Percentiles rank a stretch among this genome's conserved stretches.
phyloP scores from a whole-genome alignment of 2,797 vertebrate species.

The Danio kyathit region DNA sequence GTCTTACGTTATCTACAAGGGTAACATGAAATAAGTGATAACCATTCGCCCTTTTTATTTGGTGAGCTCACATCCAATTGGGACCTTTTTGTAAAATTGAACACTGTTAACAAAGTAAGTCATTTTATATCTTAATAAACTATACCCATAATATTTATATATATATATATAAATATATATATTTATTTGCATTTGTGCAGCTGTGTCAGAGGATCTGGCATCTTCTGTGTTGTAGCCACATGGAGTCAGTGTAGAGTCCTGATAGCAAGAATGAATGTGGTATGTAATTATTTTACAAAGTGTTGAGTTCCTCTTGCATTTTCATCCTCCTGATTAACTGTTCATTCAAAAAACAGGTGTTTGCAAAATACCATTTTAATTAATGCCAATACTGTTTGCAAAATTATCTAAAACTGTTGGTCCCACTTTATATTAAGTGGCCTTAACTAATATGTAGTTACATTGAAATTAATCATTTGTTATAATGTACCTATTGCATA shows the following conservation, averaged over 20 bases:
- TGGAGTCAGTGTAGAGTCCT: conserved; percentile 62
- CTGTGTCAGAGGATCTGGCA: neutral
- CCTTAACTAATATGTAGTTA: no score
- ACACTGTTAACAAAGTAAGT: neutral
- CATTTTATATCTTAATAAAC: neutral
- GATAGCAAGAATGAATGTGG: neutral
- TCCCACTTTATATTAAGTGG: no score
- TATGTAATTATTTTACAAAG: conserved; percentile 26
- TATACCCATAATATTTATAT: no score
- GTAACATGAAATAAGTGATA: conserved; percentile 50
- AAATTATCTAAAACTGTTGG: neutral
- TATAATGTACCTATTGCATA: no score
- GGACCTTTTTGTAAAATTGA: conserved; percentile 1
- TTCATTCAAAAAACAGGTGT: conserved; percentile 16
- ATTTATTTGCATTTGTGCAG: neutral
- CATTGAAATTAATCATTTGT: no score
- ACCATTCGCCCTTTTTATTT: conserved; percentile 30
- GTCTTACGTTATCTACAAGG: conserved; percentile 57
- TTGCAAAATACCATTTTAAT: neutral
- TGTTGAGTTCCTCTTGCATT: conserved; percentile 26
- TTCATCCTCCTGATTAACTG: conserved; percentile 25
- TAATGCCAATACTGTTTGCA: neutral
- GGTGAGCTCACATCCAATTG: neutral
- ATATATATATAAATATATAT: no score
- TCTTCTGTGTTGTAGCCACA: conserved; percentile 46